These are phyloP conservation scores for Erebia palarica DNA, from an alignment of 2,888 invertebrate species.

Conservation along the genomic window DNA sequence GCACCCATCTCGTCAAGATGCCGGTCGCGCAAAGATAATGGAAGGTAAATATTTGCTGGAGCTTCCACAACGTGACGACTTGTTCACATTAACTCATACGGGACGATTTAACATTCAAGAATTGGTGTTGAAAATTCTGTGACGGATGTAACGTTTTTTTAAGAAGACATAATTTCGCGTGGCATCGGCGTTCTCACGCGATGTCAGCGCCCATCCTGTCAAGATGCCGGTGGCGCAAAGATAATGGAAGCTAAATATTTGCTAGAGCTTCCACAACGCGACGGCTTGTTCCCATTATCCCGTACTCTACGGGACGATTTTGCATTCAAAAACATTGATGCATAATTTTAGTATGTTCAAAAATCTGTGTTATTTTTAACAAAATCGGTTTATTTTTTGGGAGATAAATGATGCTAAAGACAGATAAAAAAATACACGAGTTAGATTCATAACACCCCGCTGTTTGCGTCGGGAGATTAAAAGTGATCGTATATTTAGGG, in stretches of 20 bases:
- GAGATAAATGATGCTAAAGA: too few relatives aligned
- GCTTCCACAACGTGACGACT: conserved; percentile 44
- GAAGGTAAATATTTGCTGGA: conserved; percentile 64
- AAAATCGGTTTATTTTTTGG: too few relatives aligned
- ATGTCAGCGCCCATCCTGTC: conserved; percentile 37
- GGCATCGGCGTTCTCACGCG: conserved; percentile 30
- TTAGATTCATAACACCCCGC: too few relatives aligned
- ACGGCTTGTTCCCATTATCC: conserved; percentile 41
- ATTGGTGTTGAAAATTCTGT: background rate
- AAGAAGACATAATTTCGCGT: conserved; percentile 36
- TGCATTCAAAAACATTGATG: background rate
- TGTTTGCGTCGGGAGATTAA: too few relatives aligned
- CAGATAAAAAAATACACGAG: too few relatives aligned
- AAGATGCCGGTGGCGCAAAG: conserved; percentile 48
- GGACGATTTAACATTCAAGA: conserved; percentile 3
- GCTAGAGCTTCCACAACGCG: conserved; percentile 48
- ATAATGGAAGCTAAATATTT: conserved; percentile 70
- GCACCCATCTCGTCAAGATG: conserved; percentile 39
- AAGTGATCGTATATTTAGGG: too few relatives aligned
- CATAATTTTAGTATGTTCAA: too few relatives aligned
- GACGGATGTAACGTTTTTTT: background rate
- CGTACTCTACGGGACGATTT: conserved; percentile 9
- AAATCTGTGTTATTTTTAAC: too few relatives aligned
- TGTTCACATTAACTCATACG: conserved; percentile 39
- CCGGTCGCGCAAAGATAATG: conserved; percentile 59